phyloP scores from a whole-genome alignment of 2,797 vertebrate species.

The Peromyscus aztecus region DNA sequence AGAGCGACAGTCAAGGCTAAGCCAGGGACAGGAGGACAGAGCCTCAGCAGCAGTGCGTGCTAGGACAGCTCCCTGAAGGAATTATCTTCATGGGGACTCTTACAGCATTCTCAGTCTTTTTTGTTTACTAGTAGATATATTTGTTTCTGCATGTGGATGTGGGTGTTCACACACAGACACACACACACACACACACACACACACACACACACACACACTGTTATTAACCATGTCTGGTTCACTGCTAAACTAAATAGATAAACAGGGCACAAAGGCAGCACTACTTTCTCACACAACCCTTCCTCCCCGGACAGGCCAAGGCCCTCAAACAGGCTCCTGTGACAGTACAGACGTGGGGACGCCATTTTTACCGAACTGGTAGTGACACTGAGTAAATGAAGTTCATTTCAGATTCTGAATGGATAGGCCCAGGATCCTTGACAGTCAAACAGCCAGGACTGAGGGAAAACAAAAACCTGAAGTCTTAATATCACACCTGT shows the following conservation, averaged over 20 bases:
- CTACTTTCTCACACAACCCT: neutral
- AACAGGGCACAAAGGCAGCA: neutral
- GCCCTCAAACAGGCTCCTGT: slow-evolving; percentile 53
- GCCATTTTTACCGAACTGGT: slow-evolving; percentile 54
- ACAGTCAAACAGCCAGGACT: neutral
- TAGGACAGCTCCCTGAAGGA: neutral
- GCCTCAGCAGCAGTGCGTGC: neutral
- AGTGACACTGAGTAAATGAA: slow-evolving; percentile 55
- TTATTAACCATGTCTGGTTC: neutral
- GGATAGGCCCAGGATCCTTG: slow-evolving; percentile 54
- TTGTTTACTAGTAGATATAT: neutral
- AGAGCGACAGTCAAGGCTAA: neutral
- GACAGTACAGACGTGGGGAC: neutral
- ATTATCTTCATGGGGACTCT: neutral
- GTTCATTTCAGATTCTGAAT: slow-evolving; percentile 68
- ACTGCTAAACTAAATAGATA: neutral
- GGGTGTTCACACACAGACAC: neutral
- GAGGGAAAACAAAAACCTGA: slow-evolving; percentile 12
- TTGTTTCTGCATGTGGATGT: neutral
- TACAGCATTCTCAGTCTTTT: neutral
- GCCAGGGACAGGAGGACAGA: neutral
- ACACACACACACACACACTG: neutral
- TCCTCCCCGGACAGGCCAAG: slow-evolving; percentile 64
- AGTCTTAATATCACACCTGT: neutral
- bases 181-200: neutral